These are phyloP conservation scores for Ammodytes marinus DNA, from an alignment of 2,113 vertebrate genomes.

Conservation along the genomic window DNA sequence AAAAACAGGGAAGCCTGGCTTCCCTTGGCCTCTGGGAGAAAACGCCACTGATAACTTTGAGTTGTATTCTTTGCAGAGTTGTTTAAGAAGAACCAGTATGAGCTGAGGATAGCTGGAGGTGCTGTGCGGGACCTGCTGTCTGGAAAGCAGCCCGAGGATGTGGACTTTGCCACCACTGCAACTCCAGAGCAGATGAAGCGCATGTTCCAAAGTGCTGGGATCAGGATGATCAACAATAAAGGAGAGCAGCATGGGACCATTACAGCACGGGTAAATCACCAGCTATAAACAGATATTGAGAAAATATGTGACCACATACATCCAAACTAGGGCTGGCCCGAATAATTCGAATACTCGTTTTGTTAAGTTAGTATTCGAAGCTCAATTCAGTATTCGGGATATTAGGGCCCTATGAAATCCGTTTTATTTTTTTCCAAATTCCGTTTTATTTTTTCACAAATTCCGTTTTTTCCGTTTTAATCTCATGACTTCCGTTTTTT, in stretches of 20 bases:
- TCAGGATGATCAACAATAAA: conserved; percentile 97
- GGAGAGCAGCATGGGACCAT: conserved; percentile 97
- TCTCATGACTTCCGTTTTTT: too few relatives aligned
- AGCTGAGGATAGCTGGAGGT: conserved; percentile 95
- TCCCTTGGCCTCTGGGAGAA: background rate
- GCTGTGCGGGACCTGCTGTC: conserved; percentile 94
- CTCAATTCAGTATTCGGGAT: too few relatives aligned
- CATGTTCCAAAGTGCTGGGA: conserved; percentile 90
- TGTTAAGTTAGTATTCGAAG: too few relatives aligned
- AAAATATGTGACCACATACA: too few relatives aligned
- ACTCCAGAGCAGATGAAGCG: conserved; percentile 95
- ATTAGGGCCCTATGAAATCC: too few relatives aligned
- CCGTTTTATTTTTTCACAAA: too few relatives aligned
- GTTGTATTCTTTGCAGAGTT: conserved; percentile 82
- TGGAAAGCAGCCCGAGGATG: conserved; percentile 91
- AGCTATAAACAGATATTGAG: too few relatives aligned
- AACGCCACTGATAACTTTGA: background rate
- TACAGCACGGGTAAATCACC: conserved; percentile 90
- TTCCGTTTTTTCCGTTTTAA: too few relatives aligned
- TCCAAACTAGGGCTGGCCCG: too few relatives aligned
- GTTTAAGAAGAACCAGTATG: conserved; percentile 90
- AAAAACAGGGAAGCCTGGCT: too few relatives aligned
- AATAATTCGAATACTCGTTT: too few relatives aligned
- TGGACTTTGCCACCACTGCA: conserved; percentile 97
- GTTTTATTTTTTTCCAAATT: too few relatives aligned